Base-by-base conservation (phyloP, 1,140 invertebrate species). In the Maconellicoccus hirsutus region DNA sequence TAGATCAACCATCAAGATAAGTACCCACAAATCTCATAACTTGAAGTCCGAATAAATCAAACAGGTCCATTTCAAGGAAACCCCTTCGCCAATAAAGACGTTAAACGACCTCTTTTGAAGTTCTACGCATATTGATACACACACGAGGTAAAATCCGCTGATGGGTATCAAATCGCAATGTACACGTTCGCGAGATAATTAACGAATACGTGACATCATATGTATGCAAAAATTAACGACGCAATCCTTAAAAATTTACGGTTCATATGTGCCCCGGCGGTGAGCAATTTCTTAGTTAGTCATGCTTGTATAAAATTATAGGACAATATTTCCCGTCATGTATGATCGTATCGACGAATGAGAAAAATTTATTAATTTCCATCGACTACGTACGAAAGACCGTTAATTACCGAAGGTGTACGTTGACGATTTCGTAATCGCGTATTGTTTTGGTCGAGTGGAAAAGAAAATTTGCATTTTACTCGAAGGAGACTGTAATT, bases 251-350 rank as follows among this genome's bases (percentile, higher is more conserved):
- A 52, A 52, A 52, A 52, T 52, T 52, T 52, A 33, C 29, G 29
- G 29, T 33, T 33, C 29, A 33, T 33, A 33, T 33, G 29, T 3
- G 4, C 29, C 4, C 29, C 29, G 29, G 12, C 29, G 29, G 12
- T n/a, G n/a, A n/a, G n/a, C n/a, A n/a, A n/a, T n/a, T n/a, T n/a
- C n/a, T 33, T 33, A 6, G 29, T 16, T 52, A 52, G 42, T 52
- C 42, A 19, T 52, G n/a, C n/a, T 16, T 19, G 10, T 52, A 52
- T 52, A 52, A 52, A 52, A 19, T 52, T 52, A 52, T 52, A 16
- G n/a, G 42, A 52, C 42, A 52, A 52, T 52, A 52, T 52, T 52
- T 52, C 42, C 42, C n/a, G n/a, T 52, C 42, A 52, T 52, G 42
- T 52, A 16, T 16, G 42, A 52, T 52, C 42, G 16, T 52, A 52